These are phyloP conservation scores for Vanessa tameamea DNA, from an alignment of 1,140 invertebrate species.

Conservation along the genomic window DNA sequence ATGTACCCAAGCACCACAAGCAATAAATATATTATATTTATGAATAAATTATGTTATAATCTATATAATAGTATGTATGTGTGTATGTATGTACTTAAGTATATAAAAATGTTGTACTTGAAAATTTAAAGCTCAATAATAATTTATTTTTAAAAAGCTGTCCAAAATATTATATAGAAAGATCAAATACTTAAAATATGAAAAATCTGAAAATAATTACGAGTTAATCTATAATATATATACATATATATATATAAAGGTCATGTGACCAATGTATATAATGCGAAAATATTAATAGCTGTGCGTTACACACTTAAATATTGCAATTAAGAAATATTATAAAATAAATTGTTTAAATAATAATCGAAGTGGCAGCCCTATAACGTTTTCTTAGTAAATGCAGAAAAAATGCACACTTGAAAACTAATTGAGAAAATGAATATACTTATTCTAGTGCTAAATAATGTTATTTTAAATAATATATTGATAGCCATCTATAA, in stretches of 20 bases:
- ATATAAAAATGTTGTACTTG: constrained; percentile 67
- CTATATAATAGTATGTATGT: constrained; percentile 40
- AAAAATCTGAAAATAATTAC: not conserved
- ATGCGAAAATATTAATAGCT: not conserved
- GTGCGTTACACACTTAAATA: no score
- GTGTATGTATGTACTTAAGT: constrained; percentile 46
- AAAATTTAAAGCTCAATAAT: constrained; percentile 73
- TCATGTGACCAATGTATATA: not conserved
- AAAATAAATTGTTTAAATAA: not conserved
- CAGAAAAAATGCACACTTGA: not conserved
- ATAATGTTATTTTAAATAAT: not conserved
- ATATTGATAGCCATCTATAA: no score
- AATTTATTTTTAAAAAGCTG: constrained; percentile 33
- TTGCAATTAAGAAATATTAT: no score
- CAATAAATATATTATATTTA: constrained; percentile 65
- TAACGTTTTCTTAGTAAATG: not conserved
- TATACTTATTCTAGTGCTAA: not conserved
- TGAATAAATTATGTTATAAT: constrained; percentile 65
- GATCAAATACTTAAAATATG: constrained; percentile 7
- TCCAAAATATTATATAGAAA: constrained; percentile 19
- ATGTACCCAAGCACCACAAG: constrained; percentile 75
- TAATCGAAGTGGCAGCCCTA: not conserved
- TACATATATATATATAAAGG: not conserved
- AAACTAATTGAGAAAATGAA: not conserved
- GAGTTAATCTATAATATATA: not conserved